Evolutionary conservation across 2,888 invertebrate species (phyloP).

Genomic region (Palloptera scutellata): DNA sequence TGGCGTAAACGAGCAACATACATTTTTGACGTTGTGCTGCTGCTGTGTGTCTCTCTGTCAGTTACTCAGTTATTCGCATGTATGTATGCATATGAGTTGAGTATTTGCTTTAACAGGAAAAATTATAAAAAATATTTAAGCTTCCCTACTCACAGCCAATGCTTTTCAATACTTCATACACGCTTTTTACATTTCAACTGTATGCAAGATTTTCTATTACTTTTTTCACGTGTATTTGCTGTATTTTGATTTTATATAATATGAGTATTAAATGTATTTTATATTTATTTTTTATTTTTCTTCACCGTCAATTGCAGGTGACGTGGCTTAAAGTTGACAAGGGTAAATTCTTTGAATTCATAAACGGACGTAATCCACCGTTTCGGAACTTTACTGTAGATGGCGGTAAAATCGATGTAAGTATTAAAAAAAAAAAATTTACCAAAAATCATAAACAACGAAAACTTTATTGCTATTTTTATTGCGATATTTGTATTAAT

Average conservation of each 20-base stretch:
- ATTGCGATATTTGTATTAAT: neutral
- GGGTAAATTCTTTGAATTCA: constrained; percentile 81
- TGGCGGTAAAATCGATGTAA: constrained; percentile 81
- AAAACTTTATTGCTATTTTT: neutral
- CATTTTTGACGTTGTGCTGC: neutral
- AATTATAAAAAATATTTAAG: no score
- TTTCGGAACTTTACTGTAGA: constrained; percentile 72
- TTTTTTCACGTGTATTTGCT: no score
- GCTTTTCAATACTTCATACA: no score
- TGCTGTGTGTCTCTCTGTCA: no score
- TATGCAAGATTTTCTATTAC: no score
- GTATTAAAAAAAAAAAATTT: constrained; percentile 55
- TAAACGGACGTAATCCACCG: constrained; percentile 79
- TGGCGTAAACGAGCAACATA: neutral
- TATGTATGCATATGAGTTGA: no score
- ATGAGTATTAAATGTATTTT: constrained; percentile 14
- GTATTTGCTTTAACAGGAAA: no score
- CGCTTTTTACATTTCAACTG: no score
- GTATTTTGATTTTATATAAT: neutral
- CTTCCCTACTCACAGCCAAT: no score
- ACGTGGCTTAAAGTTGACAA: constrained; percentile 65
- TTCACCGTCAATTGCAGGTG: constrained; percentile 55
- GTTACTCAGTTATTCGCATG: no score
- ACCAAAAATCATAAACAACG: neutral
- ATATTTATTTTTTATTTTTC: constrained; percentile 26